Evolutionary conservation across 2,797 vertebrate genomes (phyloP).

Genomic region (Pseudomugil gertrudae): DNA sequence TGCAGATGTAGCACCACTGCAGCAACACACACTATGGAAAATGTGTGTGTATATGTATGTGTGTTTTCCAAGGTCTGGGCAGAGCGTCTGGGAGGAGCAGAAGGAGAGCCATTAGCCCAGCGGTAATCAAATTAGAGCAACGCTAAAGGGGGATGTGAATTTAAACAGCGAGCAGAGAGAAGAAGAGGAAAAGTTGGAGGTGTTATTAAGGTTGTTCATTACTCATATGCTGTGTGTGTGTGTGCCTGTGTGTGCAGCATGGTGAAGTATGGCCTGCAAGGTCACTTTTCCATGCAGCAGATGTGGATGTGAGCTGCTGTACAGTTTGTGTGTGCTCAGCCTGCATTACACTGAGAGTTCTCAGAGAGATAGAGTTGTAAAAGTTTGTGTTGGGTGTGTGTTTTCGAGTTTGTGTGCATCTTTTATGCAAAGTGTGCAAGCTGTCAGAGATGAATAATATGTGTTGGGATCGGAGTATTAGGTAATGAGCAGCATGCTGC

Average conservation of each 20-base stretch:
- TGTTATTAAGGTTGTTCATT: conserved; percentile 87
- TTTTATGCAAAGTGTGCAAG: conserved; percentile 71
- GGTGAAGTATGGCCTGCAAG: conserved; percentile 46
- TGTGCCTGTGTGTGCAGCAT: conserved; percentile 40
- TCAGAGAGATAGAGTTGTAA: conserved; percentile 12
- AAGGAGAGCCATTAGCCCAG: conserved; percentile 87
- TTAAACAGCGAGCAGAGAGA: conserved; percentile 80
- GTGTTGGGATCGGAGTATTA: conserved; percentile 80
- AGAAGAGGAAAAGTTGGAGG: conserved; percentile 82
- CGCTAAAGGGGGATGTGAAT: conserved; percentile 88
- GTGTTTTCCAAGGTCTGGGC: conserved; percentile 93
- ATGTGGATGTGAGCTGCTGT: conserved; percentile 19
- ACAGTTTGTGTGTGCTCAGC: conserved; percentile 18
- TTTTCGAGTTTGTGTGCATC: conserved; percentile 34
- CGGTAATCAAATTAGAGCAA: conserved; percentile 87
- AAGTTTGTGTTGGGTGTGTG: conserved; percentile 11
- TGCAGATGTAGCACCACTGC: conserved; percentile 79
- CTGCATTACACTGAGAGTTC: not conserved
- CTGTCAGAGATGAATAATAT: conserved; percentile 84
- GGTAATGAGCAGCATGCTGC: conserved; percentile 81
- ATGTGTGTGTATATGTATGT: conserved; percentile 59
- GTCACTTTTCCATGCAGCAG: conserved; percentile 42
- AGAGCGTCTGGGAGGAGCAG: conserved; percentile 94
- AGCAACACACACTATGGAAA: conserved; percentile 63
- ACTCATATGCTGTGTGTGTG: conserved; percentile 66